These are phyloP conservation scores for Mystacides longicornis DNA, from an alignment of 2,888 invertebrate species.

Conservation along the genomic window DNA sequence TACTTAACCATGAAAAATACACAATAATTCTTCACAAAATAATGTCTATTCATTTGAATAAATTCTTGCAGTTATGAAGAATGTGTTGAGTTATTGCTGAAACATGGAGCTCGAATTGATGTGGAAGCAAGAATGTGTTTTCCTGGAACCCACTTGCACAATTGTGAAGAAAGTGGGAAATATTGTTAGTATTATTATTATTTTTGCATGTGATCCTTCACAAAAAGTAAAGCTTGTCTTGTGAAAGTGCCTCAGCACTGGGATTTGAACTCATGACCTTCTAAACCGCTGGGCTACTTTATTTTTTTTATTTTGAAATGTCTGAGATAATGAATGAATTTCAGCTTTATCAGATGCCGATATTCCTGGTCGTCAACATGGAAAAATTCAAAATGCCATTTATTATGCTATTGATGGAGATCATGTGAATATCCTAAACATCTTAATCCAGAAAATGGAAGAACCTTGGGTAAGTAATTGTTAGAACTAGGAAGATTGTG, in stretches of 20 bases:
- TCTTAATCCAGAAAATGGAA: constrained; percentile 59
- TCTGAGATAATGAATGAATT: constrained; percentile 4
- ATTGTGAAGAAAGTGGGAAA: constrained; percentile 62
- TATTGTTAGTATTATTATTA: constrained; percentile 40
- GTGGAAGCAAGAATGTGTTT: constrained; percentile 69
- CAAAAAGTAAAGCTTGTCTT: too few relatives aligned
- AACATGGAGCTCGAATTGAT: constrained; percentile 63
- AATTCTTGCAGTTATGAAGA: constrained; percentile 48
- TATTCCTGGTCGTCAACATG: constrained; percentile 40
- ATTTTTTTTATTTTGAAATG: too few relatives aligned
- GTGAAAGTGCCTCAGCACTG: too few relatives aligned
- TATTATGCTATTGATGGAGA: constrained; percentile 68
- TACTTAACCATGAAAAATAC: not conserved
- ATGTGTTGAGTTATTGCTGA: constrained; percentile 59
- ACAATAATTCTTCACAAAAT: not conserved
- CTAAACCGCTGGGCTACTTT: too few relatives aligned
- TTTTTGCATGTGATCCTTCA: too few relatives aligned
- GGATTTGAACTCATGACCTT: too few relatives aligned
- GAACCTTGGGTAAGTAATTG: constrained; percentile 57
- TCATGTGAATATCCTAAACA: constrained; percentile 59
- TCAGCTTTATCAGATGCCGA: constrained; percentile 46
- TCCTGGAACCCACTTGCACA: constrained; percentile 62
- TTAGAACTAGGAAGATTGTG: too few relatives aligned
- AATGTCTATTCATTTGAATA: not conserved
- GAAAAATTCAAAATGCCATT: constrained; percentile 60